phyloP scores from a whole-genome alignment of 2,113 vertebrate genomes.

The Cyanocitta stelleri region DNA sequence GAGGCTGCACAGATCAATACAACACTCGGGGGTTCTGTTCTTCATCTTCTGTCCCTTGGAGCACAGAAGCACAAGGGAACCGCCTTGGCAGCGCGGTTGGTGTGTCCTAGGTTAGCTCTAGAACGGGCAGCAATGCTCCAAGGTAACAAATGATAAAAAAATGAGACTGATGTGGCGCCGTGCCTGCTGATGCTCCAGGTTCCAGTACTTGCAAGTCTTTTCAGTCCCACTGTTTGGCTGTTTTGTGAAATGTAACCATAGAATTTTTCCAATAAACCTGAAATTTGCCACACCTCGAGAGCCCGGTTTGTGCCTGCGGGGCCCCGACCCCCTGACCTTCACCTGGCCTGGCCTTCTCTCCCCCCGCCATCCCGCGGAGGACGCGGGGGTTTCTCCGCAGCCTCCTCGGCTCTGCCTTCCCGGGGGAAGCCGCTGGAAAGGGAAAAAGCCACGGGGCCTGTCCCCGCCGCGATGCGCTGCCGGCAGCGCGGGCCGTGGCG shows the following conservation, averaged over 20 bases:
- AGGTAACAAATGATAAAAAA: not conserved
- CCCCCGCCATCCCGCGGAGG: rapidly evolving
- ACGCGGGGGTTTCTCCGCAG: rapidly evolving
- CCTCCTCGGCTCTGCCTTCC: not conserved
- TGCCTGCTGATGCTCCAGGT: rapidly evolving
- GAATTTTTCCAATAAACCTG: rapidly evolving
- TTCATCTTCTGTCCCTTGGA: not conserved
- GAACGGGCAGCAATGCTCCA: rapidly evolving
- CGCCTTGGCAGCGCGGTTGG: too few relatives aligned
- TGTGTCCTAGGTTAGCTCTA: rapidly evolving
- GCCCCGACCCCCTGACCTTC: rapidly evolving
- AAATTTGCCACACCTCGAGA: rapidly evolving
- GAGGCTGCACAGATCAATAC: rapidly evolving
- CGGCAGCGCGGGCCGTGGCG: not conserved
- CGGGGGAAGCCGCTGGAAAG: rapidly evolving
- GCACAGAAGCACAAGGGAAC: not conserved
- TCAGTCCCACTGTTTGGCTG: not conserved
- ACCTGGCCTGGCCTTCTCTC: rapidly evolving
- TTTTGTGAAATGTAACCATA: not conserved
- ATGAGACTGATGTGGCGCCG: rapidly evolving
- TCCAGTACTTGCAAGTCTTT: too few relatives aligned
- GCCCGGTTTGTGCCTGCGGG: not conserved
- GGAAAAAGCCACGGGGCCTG: too few relatives aligned
- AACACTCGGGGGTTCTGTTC: rapidly evolving
- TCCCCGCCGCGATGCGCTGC: rapidly evolving